These are phyloP conservation scores for Dynastes grantii DNA, from an alignment of 2,888 invertebrate species.

Conservation along the genomic window DNA sequence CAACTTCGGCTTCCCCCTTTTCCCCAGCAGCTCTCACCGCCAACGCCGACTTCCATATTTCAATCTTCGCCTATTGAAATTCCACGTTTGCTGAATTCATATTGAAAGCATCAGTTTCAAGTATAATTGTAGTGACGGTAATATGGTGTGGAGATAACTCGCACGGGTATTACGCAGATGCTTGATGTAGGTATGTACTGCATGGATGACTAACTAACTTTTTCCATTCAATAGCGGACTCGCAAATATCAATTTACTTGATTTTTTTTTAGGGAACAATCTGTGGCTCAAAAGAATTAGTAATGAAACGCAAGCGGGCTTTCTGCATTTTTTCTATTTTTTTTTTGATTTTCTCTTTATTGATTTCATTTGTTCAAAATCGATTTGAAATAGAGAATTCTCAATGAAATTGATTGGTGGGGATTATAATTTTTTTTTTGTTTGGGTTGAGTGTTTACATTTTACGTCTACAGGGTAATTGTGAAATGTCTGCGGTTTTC, in stretches of 20 bases:
- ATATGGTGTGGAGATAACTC: conserved; percentile 20
- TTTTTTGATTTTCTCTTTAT: neutral
- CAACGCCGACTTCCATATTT: conserved; percentile 33
- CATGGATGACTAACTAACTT: neutral
- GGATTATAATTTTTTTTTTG: too few relatives aligned
- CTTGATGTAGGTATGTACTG: neutral
- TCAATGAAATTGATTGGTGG: too few relatives aligned
- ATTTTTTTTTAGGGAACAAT: conserved; percentile 25
- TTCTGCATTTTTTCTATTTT: neutral
- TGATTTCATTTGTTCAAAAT: neutral
- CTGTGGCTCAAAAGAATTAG: conserved; percentile 12
- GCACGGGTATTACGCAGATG: conserved; percentile 11
- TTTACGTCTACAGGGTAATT: too few relatives aligned
- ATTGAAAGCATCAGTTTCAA: conserved; percentile 45
- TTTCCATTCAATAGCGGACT: conserved; percentile 12
- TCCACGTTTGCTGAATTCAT: conserved; percentile 50
- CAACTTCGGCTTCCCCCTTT: conserved; percentile 28
- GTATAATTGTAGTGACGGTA: conserved; percentile 43
- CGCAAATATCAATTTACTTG: conserved; percentile 29
- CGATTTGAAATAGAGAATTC: neutral
- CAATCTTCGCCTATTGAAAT: conserved; percentile 52
- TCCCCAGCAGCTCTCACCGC: neutral
- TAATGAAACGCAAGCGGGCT: conserved; percentile 2
- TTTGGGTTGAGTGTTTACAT: too few relatives aligned
- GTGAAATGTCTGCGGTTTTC: too few relatives aligned